phyloP scores from a whole-genome alignment of 2,888 invertebrate genomes.

The Notodonta ziczac region DNA sequence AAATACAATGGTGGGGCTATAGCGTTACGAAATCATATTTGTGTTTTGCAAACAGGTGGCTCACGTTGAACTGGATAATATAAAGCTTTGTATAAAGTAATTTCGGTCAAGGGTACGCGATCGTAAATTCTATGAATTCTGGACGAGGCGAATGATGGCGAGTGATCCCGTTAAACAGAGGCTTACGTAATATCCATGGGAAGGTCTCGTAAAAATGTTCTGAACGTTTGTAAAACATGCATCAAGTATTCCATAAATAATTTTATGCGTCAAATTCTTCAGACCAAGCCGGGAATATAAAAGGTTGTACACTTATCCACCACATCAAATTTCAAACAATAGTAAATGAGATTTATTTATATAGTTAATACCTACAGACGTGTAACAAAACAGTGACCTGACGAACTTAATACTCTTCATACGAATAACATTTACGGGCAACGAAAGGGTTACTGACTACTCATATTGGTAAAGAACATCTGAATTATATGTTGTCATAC shows the following conservation, averaged over 20 bases:
- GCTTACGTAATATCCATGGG: constrained; percentile 34
- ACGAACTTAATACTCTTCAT: too few species aligned
- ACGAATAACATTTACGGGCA: too few species aligned
- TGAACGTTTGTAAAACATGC: constrained; percentile 5
- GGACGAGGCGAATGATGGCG: constrained; percentile 19
- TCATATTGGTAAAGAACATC: too few species aligned
- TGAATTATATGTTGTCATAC: too few species aligned
- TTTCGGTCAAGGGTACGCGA: constrained; percentile 52
- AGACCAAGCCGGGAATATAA: too few species aligned
- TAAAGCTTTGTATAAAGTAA: constrained; percentile 44
- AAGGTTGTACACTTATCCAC: too few species aligned
- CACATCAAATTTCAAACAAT: too few species aligned
- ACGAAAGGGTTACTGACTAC: too few species aligned
- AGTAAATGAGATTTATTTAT: too few species aligned
- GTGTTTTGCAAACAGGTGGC: constrained; percentile 53
- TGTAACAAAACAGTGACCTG: too few species aligned
- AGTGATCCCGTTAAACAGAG: constrained; percentile 32
- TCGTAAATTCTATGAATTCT: constrained; percentile 38
- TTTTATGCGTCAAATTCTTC: not conserved
- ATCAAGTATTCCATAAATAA: constrained; percentile 1
- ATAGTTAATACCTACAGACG: too few species aligned
- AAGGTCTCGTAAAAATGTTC: constrained; percentile 29
- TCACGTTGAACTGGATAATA: constrained; percentile 35
- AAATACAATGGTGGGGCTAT: constrained; percentile 40
- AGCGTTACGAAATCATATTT: constrained; percentile 51